Percentiles rank a stretch among this genome's conserved stretches.
Evolutionary conservation across 2,888 invertebrate genomes (phyloP).

Genomic region (Xestia c-nigrum): DNA sequence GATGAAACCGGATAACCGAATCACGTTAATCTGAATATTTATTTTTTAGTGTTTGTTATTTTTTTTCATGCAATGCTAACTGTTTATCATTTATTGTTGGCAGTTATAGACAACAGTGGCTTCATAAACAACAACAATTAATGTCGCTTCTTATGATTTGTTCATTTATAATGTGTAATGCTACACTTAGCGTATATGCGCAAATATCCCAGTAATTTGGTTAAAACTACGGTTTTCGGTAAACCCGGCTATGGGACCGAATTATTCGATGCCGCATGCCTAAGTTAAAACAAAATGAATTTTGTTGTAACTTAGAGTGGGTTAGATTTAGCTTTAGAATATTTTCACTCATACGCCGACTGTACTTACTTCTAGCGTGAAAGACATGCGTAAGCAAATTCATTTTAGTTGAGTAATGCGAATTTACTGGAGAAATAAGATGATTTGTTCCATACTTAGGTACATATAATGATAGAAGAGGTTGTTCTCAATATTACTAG

Average conservation of each 20-base stretch:
- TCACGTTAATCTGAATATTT: neutral
- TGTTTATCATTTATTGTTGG: no score
- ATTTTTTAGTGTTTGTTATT: neutral
- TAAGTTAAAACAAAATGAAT: neutral
- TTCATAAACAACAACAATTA: no score
- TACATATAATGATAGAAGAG: no score
- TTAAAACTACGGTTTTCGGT: no score
- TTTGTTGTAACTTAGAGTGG: neutral
- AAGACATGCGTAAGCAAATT: neutral
- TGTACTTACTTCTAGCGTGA: neutral
- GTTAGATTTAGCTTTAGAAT: neutral
- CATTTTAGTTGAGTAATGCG: neutral
- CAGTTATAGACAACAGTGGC: no score
- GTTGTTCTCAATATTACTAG: slow-evolving; percentile 16
- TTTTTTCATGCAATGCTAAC: no score
- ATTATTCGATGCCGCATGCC: no score
- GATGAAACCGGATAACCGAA: neutral
- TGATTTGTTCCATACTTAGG: neutral
- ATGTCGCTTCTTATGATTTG: neutral
- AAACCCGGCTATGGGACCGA: no score
- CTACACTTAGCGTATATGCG: neutral
- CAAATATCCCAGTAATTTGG: neutral
- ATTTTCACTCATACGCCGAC: neutral
- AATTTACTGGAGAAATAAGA: slow-evolving; percentile 9
- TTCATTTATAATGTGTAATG: neutral